Evolutionary conservation across 2,797 vertebrate species (phyloP).

Genomic region (Microtus obscurus): DNA sequence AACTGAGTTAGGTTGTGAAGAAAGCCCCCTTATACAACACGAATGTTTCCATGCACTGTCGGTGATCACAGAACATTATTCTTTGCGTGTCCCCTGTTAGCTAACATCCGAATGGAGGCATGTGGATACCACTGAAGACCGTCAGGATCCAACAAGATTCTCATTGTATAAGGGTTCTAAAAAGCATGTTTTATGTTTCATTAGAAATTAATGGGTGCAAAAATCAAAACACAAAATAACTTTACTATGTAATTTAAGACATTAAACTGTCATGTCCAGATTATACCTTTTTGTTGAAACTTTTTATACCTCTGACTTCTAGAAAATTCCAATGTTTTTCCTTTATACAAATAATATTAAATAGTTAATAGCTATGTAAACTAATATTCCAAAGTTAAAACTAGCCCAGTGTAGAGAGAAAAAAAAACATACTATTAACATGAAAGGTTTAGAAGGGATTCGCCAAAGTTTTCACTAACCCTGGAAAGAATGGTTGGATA

Average conservation of each 20-base stretch:
- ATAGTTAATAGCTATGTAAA: constrained; percentile 23
- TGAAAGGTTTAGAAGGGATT: constrained; percentile 32
- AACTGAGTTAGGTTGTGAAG: constrained; percentile 87
- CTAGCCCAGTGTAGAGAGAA: background rate
- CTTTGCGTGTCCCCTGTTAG: constrained; percentile 37
- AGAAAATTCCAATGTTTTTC: constrained; percentile 57
- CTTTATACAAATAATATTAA: constrained; percentile 66
- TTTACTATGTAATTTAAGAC: constrained; percentile 63
- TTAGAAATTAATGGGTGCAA: constrained; percentile 81
- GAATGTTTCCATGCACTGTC: constrained; percentile 81
- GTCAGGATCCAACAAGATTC: constrained; percentile 79
- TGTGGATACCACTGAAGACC: background rate
- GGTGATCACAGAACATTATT: constrained; percentile 3
- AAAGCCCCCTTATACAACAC: constrained; percentile 90
- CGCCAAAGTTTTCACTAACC: constrained; percentile 29
- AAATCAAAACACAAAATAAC: constrained; percentile 80
- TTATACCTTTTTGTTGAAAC: constrained; percentile 24
- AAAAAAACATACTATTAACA: constrained; percentile 24
- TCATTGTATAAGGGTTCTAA: constrained; percentile 91
- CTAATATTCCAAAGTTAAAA: background rate
- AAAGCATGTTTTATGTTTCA: constrained; percentile 85
- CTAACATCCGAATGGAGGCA: constrained; percentile 22
- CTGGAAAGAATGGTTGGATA: constrained; percentile 47
- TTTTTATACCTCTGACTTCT: constrained; percentile 30
- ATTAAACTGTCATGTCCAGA: constrained; percentile 78